These are phyloP conservation scores for Prionailurus viverrinus DNA, from an alignment of 2,113 vertebrate genomes.

Conservation along the genomic window DNA sequence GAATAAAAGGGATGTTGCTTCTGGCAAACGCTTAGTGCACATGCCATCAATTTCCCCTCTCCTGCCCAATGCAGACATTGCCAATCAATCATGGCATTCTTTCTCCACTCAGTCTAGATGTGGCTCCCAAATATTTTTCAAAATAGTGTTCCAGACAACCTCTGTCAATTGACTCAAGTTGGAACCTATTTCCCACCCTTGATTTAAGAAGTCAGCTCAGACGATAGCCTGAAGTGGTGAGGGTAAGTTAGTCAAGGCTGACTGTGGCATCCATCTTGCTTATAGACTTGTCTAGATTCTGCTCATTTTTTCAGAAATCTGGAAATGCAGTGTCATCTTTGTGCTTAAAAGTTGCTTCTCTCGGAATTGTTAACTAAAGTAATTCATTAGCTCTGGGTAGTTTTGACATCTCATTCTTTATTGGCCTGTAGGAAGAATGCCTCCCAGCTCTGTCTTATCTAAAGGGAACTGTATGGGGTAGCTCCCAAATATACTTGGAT, in stretches of 20 bases:
- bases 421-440: slow-evolving; percentile 37
- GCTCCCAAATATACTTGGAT: not conserved
- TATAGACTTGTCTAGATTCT: slow-evolving; percentile 62
- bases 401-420: slow-evolving; percentile 69
- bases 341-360: slow-evolving; percentile 70
- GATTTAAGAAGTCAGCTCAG: slow-evolving; percentile 74
- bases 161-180: slow-evolving; percentile 73
- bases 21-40: not conserved
- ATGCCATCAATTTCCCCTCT: slow-evolving; percentile 48
- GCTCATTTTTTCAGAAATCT: slow-evolving; percentile 65
- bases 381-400: slow-evolving; percentile 55
- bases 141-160: slow-evolving; percentile 63
- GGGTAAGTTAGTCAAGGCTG: slow-evolving; percentile 63
- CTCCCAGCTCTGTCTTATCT: slow-evolving; percentile 14
- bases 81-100: slow-evolving; percentile 31
- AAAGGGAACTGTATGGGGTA: not conserved
- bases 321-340: slow-evolving; percentile 68
- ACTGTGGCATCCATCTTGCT: slow-evolving; percentile 67
- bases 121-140: slow-evolving; percentile 72
- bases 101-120: slow-evolving; percentile 49
- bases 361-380: slow-evolving; percentile 72
- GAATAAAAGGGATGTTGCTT: slow-evolving; percentile 26
- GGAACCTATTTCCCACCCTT: slow-evolving; percentile 67
- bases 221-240: slow-evolving; percentile 54
- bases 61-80: not conserved